phyloP scores from a whole-genome alignment of 2,797 vertebrate genomes.

The Buceros bicornis region DNA sequence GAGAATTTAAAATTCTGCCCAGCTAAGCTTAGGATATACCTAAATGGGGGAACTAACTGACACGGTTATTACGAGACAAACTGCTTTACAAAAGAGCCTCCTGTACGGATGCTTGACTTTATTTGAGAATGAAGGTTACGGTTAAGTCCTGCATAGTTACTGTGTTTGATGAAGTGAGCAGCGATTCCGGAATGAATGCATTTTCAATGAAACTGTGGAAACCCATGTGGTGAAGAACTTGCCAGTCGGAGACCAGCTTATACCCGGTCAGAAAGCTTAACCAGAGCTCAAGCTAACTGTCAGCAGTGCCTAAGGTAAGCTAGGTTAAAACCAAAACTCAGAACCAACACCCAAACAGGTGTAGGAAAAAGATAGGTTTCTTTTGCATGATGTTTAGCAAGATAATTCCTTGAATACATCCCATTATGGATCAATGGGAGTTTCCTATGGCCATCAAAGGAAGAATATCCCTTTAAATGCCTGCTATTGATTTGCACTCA shows the following conservation, averaged over 20 bases:
- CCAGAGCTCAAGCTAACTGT: not conserved
- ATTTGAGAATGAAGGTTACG: not conserved
- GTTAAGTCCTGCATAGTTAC: not conserved
- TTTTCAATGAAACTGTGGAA: not conserved
- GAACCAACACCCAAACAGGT: not conserved
- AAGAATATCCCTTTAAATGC: conserved; percentile 33
- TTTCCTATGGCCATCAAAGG: not conserved
- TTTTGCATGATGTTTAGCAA: not conserved
- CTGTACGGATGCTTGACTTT: not conserved
- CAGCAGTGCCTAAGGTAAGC: not conserved
- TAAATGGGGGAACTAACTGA: not conserved
- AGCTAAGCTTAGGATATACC: not conserved
- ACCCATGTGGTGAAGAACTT: not conserved
- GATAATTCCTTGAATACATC: not conserved
- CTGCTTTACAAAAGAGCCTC: not conserved
- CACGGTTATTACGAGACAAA: not conserved
- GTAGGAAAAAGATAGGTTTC: not conserved
- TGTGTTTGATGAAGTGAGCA: not conserved
- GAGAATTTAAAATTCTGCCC: not conserved
- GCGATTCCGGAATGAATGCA: not conserved
- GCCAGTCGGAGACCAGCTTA: not conserved
- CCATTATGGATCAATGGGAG: not conserved
- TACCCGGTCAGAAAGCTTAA: not conserved
- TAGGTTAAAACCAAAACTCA: not conserved
- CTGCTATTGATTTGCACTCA: conserved; percentile 49